These are phyloP conservation scores for Cryptophagus acutangulus DNA, from an alignment of 2,888 invertebrate species.

Conservation along the genomic window DNA sequence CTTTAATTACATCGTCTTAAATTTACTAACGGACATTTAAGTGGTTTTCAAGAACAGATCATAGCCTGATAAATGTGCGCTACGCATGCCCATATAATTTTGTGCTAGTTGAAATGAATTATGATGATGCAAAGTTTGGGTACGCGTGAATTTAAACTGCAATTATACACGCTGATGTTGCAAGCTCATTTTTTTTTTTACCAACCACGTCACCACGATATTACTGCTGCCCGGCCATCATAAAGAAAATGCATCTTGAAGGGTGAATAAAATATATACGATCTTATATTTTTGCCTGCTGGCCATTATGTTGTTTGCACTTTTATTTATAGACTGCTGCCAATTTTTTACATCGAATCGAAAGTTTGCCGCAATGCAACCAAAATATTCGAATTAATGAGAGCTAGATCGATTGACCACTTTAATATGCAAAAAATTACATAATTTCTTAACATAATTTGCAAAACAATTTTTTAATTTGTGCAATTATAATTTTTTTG, in stretches of 20 bases:
- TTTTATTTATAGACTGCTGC: too few relatives aligned
- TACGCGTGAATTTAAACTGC: constrained; percentile 28
- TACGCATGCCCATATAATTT: constrained; percentile 30
- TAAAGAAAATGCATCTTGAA: constrained; percentile 11
- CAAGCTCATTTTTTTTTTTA: constrained; percentile 29
- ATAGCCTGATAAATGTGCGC: constrained; percentile 21
- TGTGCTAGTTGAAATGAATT: constrained; percentile 32
- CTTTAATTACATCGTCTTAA: constrained; percentile 19
- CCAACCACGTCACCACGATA: constrained; percentile 23
- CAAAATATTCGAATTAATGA: too few relatives aligned
- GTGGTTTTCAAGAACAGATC: constrained; percentile 13
- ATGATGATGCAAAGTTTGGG: constrained; percentile 36
- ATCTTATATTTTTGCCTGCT: too few relatives aligned
- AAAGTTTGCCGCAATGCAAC: too few relatives aligned
- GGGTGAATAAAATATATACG: too few relatives aligned
- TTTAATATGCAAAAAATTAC: too few relatives aligned
- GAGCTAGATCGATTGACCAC: too few relatives aligned
- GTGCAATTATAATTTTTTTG: too few relatives aligned
- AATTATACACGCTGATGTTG: constrained; percentile 29
- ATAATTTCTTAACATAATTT: too few relatives aligned
- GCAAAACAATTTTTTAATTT: too few relatives aligned
- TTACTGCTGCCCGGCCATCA: constrained; percentile 7
- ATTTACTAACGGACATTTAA: constrained; percentile 10
- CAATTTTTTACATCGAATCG: too few relatives aligned
- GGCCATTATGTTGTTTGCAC: too few relatives aligned